Evolutionary conservation across 2,888 invertebrate genomes (phyloP).

Genomic region (Phytoseiulus persimilis): DNA sequence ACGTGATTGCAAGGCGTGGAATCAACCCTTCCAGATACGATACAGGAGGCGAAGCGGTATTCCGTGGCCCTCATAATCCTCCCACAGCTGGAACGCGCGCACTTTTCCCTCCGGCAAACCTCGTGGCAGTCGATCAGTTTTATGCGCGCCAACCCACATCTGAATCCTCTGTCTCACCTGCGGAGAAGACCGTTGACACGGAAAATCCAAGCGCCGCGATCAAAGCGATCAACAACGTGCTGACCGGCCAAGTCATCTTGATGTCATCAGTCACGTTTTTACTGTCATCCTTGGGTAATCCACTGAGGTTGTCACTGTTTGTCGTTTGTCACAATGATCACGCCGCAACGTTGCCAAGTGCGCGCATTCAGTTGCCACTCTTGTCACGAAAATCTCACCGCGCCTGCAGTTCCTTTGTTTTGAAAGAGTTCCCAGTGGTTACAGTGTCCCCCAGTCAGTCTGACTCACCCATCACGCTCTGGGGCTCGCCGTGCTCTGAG

Average conservation of each 20-base stretch:
- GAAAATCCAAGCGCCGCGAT: neutral
- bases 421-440: neutral
- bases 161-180: neutral
- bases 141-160: too few relatives aligned
- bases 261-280: neutral
- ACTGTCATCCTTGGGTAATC: neutral
- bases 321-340: neutral
- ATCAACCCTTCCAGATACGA: too few relatives aligned
- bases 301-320: neutral
- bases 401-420: neutral
- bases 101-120: too few relatives aligned
- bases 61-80: too few relatives aligned
- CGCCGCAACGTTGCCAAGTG: neutral
- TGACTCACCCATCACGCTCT: neutral
- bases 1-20: too few relatives aligned
- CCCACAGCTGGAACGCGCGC: too few relatives aligned
- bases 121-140: too few relatives aligned
- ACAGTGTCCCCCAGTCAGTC: neutral
- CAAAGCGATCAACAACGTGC: neutral
- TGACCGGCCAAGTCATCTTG: neutral
- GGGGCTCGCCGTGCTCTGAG: neutral
- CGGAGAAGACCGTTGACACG: neutral
- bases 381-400: neutral
- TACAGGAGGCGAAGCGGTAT: too few relatives aligned
- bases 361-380: neutral